A percentile compares a stretch with the other conserved stretches of the same genome.
Evolutionary conservation across 1,140 invertebrate genomes (phyloP).

Genomic region (Lucilia cuprina): DNA sequence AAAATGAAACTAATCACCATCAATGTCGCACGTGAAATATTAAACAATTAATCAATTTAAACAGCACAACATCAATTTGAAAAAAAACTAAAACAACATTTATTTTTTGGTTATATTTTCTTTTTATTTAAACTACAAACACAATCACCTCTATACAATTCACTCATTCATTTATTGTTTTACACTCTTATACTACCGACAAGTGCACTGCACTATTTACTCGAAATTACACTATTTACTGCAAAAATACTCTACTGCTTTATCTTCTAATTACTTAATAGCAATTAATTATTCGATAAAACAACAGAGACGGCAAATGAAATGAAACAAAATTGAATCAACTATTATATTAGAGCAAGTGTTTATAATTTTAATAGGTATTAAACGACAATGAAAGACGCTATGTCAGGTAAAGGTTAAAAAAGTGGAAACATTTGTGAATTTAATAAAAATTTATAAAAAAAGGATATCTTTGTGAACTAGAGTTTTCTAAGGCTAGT

Average conservation of each 20-base stretch:
- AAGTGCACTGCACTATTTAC: not conserved
- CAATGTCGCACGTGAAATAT: slow-evolving; percentile 29
- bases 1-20: slow-evolving; percentile 7
- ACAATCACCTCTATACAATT: not conserved
- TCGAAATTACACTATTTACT: not conserved
- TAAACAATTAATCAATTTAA: slow-evolving; percentile 27
- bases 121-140: not conserved
- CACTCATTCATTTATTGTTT: not conserved
- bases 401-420: too few relatives aligned
- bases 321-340: not conserved
- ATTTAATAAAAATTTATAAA: too few relatives aligned
- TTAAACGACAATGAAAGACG: too few relatives aligned
- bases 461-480: too few relatives aligned
- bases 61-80: not conserved
- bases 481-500: too few relatives aligned
- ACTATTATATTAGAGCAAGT: not conserved
- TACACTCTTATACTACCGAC: not conserved
- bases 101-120: not conserved
- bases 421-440: too few relatives aligned
- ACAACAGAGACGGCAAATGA: not conserved
- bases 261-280: slow-evolving; percentile 18
- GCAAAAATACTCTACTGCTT: not conserved
- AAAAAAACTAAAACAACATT: not conserved
- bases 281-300: not conserved
- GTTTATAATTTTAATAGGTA: too few relatives aligned